Percentiles rank a stretch among this genome's conserved stretches.
Evolutionary conservation across 2,888 invertebrate genomes (phyloP).

Genomic region (Mesopsocus fuscifrons): DNA sequence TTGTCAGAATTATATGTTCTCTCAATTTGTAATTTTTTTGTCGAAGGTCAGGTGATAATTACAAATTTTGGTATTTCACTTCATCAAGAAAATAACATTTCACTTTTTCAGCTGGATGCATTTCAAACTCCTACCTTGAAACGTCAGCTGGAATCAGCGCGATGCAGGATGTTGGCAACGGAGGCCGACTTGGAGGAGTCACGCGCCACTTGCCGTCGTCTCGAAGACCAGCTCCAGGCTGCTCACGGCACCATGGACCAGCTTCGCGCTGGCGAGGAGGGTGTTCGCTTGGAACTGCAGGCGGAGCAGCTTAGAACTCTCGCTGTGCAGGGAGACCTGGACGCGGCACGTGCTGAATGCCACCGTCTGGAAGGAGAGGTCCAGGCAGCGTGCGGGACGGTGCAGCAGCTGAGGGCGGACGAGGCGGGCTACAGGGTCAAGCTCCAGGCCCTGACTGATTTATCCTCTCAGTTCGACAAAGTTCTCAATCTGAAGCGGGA

Average conservation of each 20-base stretch:
- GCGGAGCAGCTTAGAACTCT: background rate
- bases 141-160: conserved; percentile 29
- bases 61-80: too few species aligned
- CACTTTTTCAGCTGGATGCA: conserved; percentile 39
- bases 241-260: background rate
- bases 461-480: background rate
- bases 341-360: background rate
- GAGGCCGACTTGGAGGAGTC: conserved; percentile 26
- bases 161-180: conserved; percentile 27
- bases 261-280: background rate
- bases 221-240: background rate
- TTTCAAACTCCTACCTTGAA: conserved; percentile 34
- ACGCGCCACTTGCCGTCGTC: background rate
- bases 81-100: too few species aligned
- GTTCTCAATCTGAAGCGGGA: background rate
- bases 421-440: background rate
- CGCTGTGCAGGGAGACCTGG: background rate
- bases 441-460: background rate
- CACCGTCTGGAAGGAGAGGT: background rate
- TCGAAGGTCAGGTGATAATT: too few species aligned
- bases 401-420: background rate
- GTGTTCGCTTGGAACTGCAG: background rate
- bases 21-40: too few species aligned
- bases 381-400: background rate
- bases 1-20: too few species aligned